These are phyloP conservation scores for Phylloscopus collybita DNA, from an alignment of 2,797 vertebrate species.

Conservation along the genomic window DNA sequence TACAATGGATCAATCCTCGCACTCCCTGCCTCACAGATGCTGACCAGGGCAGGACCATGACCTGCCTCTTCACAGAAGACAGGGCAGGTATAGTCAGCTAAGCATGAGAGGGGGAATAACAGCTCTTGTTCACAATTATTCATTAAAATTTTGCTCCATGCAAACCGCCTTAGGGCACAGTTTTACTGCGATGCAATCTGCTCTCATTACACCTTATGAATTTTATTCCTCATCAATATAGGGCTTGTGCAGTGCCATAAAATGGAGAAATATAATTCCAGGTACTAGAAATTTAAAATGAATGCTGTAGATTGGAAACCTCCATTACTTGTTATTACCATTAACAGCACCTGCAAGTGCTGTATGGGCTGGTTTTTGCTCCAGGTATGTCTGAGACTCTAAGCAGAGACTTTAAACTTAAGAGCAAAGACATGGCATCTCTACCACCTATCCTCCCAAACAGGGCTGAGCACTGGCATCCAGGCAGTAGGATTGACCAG, in stretches of 20 bases:
- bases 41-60: rapidly evolving
- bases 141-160: background rate
- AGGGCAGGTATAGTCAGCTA: background rate
- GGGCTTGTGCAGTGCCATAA: background rate
- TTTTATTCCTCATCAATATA: background rate
- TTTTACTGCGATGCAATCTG: background rate
- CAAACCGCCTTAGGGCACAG: background rate
- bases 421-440: background rate
- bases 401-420: background rate
- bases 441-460: background rate
- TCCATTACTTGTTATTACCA: background rate
- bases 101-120: rapidly evolving
- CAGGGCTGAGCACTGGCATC: background rate
- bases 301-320: background rate
- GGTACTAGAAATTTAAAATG: background rate
- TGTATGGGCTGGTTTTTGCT: background rate
- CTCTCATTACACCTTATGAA: background rate
- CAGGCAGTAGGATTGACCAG: background rate
- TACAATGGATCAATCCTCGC: background rate
- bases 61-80: background rate
- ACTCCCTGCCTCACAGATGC: background rate
- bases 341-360: background rate
- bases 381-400: background rate
- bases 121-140: background rate
- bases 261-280: background rate